Base-by-base conservation (phyloP, 2,113 vertebrate genomes). In the Chloropsis hardwickii region DNA sequence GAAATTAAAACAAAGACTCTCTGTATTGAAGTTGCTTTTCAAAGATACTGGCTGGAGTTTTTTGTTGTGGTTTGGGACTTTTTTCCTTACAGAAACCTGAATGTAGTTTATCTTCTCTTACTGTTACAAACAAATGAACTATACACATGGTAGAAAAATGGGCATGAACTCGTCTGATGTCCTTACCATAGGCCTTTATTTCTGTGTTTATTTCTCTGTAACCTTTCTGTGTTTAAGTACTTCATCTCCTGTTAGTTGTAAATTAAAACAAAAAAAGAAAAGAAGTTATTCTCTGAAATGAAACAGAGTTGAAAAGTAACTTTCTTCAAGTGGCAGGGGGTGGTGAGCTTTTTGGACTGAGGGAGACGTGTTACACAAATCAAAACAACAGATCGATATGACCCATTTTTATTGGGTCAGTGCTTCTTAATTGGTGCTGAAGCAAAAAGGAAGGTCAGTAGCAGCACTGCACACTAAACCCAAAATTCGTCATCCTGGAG, bases 401-500 rank as follows among this genome's bases (percentile, higher is more conserved):
- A 90, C 94, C 94, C 71, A 86, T 95, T 94, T 93, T 90, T 73
- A 27, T 73, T 86, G 80, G 88, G 88, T 88, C 93, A 91, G 10
- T 72, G 88, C 81, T 92, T 66, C 74, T 81, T 93, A 90, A 87
- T 86, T n/a, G 12, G 62, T 25, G 47, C 35, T 61, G 42, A 80
- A 80, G 78, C 79, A 54, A 72, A 89, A 91, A 58, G 61, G 44
- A 91, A 94, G 81, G 85, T 95, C 87, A 88, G 42, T 61, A 48
- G 71, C 71, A 33, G 50, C 50, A 28, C 48, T 84, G 73, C 65
- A 51, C 74, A 70, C 56, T 39, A 88, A 87, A 39, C 62, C 27
- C 60, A 45, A 80, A 85, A 82, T 82, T 57, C 14, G 0, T 91
- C 74, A 57, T 86, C 14, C 42, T 61, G 54, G 71, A 58, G 37